phyloP scores from a whole-genome alignment of 2,113 vertebrate genomes.

The Pantherophis guttatus region DNA sequence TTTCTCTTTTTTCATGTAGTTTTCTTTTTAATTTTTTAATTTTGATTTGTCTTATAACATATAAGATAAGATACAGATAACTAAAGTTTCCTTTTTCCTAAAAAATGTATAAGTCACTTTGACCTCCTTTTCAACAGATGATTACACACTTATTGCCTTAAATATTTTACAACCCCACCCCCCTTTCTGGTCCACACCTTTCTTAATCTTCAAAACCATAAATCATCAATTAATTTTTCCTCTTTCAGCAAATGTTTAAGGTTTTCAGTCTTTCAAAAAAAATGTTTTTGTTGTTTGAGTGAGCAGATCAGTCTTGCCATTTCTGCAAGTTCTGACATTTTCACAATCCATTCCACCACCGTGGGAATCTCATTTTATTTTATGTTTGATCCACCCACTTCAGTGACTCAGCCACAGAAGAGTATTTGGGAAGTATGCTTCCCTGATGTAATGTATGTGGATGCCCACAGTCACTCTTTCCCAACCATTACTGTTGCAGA shows the following conservation, averaged over 20 bases:
- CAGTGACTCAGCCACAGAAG: neutral
- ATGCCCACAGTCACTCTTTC: neutral
- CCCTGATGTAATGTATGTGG: neutral
- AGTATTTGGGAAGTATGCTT: neutral
- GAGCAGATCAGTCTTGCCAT: neutral
- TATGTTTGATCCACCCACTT: neutral
- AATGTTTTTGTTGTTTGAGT: neutral
- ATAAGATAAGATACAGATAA: too few species aligned
- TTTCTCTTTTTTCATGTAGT: neutral
- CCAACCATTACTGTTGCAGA: neutral
- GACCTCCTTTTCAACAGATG: neutral
- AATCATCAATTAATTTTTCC: neutral
- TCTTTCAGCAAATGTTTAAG: neutral
- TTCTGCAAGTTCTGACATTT: neutral
- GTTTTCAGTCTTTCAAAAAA: neutral
- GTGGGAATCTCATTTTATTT: neutral
- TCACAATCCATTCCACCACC: neutral
- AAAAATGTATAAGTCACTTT: neutral
- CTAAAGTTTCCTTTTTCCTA: neutral
- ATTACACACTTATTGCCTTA: neutral
- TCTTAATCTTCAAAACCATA: neutral
- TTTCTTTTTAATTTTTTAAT: neutral
- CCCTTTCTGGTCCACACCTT: neutral
- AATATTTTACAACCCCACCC: neutral
- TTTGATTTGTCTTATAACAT: too few species aligned